A percentile compares a stretch with the other conserved stretches of the same genome.
Evolutionary conservation across 2,888 invertebrate genomes (phyloP).

Genomic region (Alentia gelatinosa): DNA sequence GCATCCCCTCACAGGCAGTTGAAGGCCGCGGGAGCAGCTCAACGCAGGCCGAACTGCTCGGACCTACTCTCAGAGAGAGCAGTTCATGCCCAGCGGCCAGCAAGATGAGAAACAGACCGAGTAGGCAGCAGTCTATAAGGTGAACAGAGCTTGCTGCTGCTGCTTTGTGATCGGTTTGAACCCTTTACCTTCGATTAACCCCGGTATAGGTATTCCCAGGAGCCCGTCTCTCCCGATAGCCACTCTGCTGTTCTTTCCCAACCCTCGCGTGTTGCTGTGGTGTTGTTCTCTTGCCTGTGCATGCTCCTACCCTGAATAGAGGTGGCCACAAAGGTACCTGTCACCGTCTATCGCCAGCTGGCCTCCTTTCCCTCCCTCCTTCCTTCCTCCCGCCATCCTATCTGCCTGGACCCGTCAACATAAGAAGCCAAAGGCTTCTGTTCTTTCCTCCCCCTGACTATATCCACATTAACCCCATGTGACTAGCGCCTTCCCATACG

Average conservation of each 20-base stretch:
- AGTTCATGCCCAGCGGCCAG: neutral
- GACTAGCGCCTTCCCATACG: neutral
- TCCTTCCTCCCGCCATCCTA: neutral
- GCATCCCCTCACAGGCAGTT: neutral
- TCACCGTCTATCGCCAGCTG: neutral
- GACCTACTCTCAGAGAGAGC: neutral
- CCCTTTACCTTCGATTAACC: neutral
- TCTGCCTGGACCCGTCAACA: neutral
- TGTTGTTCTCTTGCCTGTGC: neutral
- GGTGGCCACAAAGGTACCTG: neutral
- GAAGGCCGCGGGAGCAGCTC: neutral
- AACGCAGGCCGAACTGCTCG: neutral
- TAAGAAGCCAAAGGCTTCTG: neutral
- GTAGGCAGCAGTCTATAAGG: neutral
- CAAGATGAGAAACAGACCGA: neutral
- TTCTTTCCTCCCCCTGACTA: neutral
- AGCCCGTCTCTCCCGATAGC: neutral
- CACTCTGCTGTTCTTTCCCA: neutral
- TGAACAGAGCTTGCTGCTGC: neutral
- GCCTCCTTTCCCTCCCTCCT: neutral
- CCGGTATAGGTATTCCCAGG: neutral
- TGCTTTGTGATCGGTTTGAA: neutral
- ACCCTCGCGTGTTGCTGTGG: neutral
- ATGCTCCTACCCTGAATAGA: conserved; percentile 1
- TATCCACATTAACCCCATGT: neutral